These are phyloP conservation scores for Araneus ventricosus DNA, from an alignment of 1,140 invertebrate genomes.

Conservation along the genomic window DNA sequence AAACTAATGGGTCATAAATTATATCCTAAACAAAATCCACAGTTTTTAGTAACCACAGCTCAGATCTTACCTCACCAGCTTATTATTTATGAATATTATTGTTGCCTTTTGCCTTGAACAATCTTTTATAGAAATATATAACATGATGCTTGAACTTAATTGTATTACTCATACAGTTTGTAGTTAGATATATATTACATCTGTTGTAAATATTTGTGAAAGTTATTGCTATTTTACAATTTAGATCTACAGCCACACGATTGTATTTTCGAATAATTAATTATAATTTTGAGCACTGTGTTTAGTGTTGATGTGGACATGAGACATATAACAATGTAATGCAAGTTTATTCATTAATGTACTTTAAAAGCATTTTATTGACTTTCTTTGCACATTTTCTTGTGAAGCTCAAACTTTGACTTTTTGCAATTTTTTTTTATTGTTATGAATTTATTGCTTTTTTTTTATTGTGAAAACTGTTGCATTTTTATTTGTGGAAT, in stretches of 20 bases:
- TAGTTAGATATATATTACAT: constrained; percentile 28
- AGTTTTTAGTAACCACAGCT: neutral
- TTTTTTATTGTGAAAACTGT: no score
- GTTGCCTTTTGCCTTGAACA: constrained; percentile 51
- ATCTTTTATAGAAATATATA: constrained; percentile 37
- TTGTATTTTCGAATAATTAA: neutral
- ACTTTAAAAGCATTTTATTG: neutral
- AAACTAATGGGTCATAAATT: neutral
- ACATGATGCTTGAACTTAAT: constrained; percentile 20
- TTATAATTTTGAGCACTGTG: neutral
- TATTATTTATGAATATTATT: constrained; percentile 32
- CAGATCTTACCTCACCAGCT: neutral
- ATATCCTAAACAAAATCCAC: neutral
- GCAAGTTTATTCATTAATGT: neutral
- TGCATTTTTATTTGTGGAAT: no score
- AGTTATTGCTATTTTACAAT: constrained; percentile 1
- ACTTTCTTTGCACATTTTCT: neutral
- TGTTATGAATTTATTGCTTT: no score
- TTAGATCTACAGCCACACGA: neutral
- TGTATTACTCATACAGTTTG: constrained; percentile 10
- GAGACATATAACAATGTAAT: neutral
- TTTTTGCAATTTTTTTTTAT: neutral
- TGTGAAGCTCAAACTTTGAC: neutral
- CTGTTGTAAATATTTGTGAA: constrained; percentile 2
- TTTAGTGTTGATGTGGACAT: neutral